phyloP scores from a whole-genome alignment of 2,888 invertebrate genomes.

The Habrosyne pyritoides region DNA sequence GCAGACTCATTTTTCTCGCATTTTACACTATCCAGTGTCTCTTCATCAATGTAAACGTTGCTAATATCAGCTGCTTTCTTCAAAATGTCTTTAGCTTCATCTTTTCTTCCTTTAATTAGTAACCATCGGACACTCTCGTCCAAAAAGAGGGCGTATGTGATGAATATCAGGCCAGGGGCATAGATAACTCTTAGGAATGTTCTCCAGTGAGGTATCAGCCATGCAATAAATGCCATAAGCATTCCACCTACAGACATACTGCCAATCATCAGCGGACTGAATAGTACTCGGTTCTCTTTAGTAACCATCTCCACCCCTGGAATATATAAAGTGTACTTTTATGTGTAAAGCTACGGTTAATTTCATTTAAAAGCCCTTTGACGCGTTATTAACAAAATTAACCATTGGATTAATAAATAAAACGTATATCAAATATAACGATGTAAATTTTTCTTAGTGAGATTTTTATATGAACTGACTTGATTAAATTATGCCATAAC shows the following conservation, averaged over 20 bases:
- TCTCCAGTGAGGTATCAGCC: conserved; percentile 85
- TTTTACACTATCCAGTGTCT: conserved; percentile 39
- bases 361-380: no score
- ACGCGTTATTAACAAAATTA: no score
- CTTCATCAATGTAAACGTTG: conserved; percentile 48
- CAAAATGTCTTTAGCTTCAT: conserved; percentile 84
- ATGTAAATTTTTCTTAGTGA: background rate
- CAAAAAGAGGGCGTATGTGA: conserved; percentile 85
- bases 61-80: conserved; percentile 80
- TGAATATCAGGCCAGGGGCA: conserved; percentile 85
- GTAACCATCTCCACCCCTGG: conserved; percentile 55
- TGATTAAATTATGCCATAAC: no score
- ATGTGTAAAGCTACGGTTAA: no score
- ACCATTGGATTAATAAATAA: background rate
- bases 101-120: conserved; percentile 85
- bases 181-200: conserved; percentile 85
- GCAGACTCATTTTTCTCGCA: conserved; percentile 31
- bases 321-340: conserved; percentile 25
- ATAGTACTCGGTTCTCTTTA: conserved; percentile 34
- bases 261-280: conserved; percentile 28
- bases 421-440: background rate
- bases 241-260: conserved; percentile 26
- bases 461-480: no score
- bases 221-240: conserved; percentile 24
- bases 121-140: conserved; percentile 90